Evolutionary conservation across 2,113 vertebrate genomes (phyloP), one percentile per base, ranked within the genome.

Genomic region (Marmota flaviventris): DNA sequence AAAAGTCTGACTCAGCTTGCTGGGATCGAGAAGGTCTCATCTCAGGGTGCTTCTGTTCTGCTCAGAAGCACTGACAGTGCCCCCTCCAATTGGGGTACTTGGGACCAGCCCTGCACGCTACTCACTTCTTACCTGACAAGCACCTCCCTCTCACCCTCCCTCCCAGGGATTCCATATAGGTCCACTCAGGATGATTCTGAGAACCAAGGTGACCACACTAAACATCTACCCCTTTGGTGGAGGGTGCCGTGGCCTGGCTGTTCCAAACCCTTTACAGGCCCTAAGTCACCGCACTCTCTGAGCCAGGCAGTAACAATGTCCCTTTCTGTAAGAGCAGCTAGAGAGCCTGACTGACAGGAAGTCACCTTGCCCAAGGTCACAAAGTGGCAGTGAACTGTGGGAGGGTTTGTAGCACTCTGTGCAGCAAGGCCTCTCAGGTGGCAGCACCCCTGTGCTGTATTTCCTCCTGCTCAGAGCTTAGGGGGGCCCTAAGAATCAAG

Each of bases 221-320:
- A 42, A 69, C 11, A 45, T 16, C 45, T 8, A 3, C 3, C 10
- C 8, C 24, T n/a, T 1, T 14, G 73, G 37, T 0, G 14, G 12
- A 17, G 20, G 0, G 0, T 0, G 32, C 73, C 2, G 0, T 0
- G n/a, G n/a, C 73, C 45, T 29, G n/a, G 67, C 48, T 39, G 72
- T 16, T 32, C 16, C 27, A 45, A 65, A 12, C 17, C 63, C 16
- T 9, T 27, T 5, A 0, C 5, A n/a, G 22, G 48, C 29, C 73
- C 85, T 9, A n/a, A 7, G 27, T n/a, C 65, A n/a, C 24, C 0
- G 79, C 27, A 8, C 34, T 39, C 20, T 48, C 51, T 2, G 29
- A 18, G 32, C n/a, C 0, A 25, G 67, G 63, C 1, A 39, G 11
- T 63, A 11, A 63, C 65, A 2, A 3, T 11, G 12, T 10, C 76